Base-by-base conservation (phyloP, 92 coral and sea anemone species). In the Virgularia gustaviana region DNA sequence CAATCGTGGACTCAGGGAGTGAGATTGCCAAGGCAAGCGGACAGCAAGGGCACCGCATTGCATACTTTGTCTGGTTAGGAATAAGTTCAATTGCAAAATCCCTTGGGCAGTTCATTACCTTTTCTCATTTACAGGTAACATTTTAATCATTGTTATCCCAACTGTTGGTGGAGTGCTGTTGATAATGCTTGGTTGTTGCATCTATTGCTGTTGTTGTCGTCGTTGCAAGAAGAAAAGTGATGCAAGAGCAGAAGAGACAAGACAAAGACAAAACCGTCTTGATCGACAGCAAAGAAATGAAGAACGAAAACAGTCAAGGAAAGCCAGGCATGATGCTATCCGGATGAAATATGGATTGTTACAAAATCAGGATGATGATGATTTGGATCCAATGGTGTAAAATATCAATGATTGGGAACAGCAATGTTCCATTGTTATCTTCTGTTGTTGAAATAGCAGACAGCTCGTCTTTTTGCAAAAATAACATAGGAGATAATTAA, bases 331-430 rank as follows among this genome's bases (percentile, higher is more conserved):
- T 7, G 99, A 94, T 77, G 96, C 99, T 41, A 94, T 94, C 30
- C 66, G 99, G 24, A 88, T 87, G 72, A 94, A 89, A 56, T 94
- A 94, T 76, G 99, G 99, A 30, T 81, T 94, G 64, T 66, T 94
- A 31, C 73, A 65, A 56, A 80, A 87, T 70, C 78, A 65, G 3
- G 99, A 89, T 82, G 97, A 86, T 44, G 90, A 76, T 70, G 97
- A 79, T 36, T n/a, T n/a, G n/a, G n/a, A n/a, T n/a, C n/a, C n/a
- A n/a, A n/a, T n/a, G n/a, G n/a, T n/a, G n/a, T n/a, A n/a, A n/a
- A n/a, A n/a, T n/a, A n/a, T n/a, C n/a, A n/a, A n/a, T n/a, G n/a
- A n/a, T n/a, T n/a, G n/a, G n/a, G n/a, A n/a, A n/a, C n/a, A n/a
- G n/a, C n/a, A n/a, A n/a, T n/a, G n/a, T n/a, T n/a, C n/a, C n/a